Percentiles rank a stretch among this genome's conserved stretches.
Conservation (phyloP, 2,888 invertebrate genomes). For the Dione juno region DNA sequence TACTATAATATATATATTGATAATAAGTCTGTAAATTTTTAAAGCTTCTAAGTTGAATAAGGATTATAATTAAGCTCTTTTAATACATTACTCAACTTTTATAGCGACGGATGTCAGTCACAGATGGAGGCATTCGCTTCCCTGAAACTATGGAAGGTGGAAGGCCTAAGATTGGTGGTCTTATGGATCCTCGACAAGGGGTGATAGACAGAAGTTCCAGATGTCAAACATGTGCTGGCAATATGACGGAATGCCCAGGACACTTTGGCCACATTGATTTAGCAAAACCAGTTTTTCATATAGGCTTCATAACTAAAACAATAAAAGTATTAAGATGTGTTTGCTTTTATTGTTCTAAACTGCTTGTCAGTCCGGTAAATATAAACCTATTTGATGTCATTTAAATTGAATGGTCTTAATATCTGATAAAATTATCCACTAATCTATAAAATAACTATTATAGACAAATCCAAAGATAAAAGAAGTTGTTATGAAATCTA, state of each 20-base stretch:
- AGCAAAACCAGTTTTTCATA: constrained; percentile 99
- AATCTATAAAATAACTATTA: constrained; percentile 56
- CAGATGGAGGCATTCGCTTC: constrained; percentile 97
- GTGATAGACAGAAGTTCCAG: constrained; percentile 96
- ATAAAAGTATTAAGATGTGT: constrained; percentile 99
- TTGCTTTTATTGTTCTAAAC: constrained; percentile 99
- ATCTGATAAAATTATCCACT: constrained; percentile 7
- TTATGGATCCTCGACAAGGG: constrained; percentile 99
- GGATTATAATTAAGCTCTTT: neutral
- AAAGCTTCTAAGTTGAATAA: neutral
- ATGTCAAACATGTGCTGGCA: constrained; percentile 98
- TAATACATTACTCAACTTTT: constrained; percentile 52
- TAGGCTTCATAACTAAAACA: constrained; percentile 98
- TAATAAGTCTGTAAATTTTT: neutral
- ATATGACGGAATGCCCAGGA: constrained; percentile 99
- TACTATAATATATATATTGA: neutral
- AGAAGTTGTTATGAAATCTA: constrained; percentile 97
- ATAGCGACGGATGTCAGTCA: constrained; percentile 98
- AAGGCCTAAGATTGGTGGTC: constrained; percentile 97
- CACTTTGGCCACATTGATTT: constrained; percentile 99
- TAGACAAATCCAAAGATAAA: constrained; percentile 95
- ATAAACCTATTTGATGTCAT: constrained; percentile 14
- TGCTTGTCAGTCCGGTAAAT: constrained; percentile 96
- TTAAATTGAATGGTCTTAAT: neutral
- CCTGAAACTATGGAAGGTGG: constrained; percentile 99